Base-by-base conservation (phyloP, 2,113 vertebrate species). In the Sprattus sprattus region DNA sequence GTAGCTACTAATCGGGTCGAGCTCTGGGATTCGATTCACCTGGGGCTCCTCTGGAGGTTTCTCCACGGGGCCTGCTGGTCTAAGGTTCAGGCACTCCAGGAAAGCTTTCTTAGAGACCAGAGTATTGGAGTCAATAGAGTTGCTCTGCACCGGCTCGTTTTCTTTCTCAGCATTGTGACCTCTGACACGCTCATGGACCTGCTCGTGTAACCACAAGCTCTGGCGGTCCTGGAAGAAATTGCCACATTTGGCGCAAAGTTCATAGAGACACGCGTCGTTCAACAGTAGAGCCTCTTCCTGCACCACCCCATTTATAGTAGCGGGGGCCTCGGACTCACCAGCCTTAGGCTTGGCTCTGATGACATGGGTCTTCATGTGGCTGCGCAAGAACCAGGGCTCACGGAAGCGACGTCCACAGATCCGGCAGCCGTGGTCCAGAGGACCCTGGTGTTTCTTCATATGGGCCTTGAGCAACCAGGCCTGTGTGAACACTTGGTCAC, bases 301-400 rank as follows among this genome's bases (percentile, higher is more conserved):
- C 16, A 97, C 92, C 89, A 97, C 96, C 0, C 97, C 94, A 60
- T 99, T 99, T 91, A 99, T 96, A 84, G 97, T 99, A 87, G 95
- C 95, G 18, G 97, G 93, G 25, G 91, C 92, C 57, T 97, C 96
- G 10, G 91, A 91, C 86, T 96, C 94, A 0, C 91, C 95, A 10
- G 71, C 71, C 88, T 91, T 94, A 60, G 96, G 94, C 93, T 96
- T 95, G 88, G 94, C 95, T 95, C 95, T 98, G 90, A 93, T 95
- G 81, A 95, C 95, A 0, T 99, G 98, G 0, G 97, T 97, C 94
- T 98, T 99, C 98, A 99, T 99, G 86, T 99, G 98, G 89, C 98
- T 99, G 91, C 98, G 99, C 52, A 99, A 96, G 90, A 99, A 99
- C 98, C 98, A 99, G 1, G 97, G 95, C 90, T 99, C 97, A 84